Evolutionary conservation across 1,140 invertebrate species (phyloP).

Genomic region (Macrobrachium rosenbergii): DNA sequence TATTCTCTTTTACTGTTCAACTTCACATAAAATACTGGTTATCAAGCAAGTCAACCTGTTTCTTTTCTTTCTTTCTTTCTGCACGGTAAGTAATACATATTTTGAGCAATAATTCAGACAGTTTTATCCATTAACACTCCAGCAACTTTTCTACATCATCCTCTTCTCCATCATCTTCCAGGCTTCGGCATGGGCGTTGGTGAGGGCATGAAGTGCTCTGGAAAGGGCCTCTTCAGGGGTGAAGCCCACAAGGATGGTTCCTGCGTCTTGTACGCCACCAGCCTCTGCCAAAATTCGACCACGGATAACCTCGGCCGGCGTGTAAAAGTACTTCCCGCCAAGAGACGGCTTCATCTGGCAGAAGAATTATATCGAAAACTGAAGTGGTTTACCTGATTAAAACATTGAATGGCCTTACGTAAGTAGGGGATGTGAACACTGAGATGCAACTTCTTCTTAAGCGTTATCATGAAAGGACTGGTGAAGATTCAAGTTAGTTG

Average conservation of each 20-base stretch:
- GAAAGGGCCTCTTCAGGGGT: constrained; percentile 31
- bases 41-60: too few relatives aligned
- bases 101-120: too few relatives aligned
- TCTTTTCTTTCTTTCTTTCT: too few relatives aligned
- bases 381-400: not conserved
- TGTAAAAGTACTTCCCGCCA: constrained; percentile 41
- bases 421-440: not conserved
- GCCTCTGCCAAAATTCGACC: constrained; percentile 25
- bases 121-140: too few relatives aligned
- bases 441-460: too few relatives aligned
- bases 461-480: too few relatives aligned
- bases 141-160: constrained; percentile 19
- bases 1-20: too few relatives aligned
- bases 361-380: too few relatives aligned
- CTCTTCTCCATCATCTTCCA: constrained; percentile 6
- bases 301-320: constrained; percentile 25
- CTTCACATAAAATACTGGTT: too few relatives aligned
- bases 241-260: constrained; percentile 34
- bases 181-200: constrained; percentile 15
- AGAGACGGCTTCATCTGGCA: constrained; percentile 32
- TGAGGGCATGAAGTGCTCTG: constrained; percentile 28
- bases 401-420: not conserved
- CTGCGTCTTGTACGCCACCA: constrained; percentile 23
- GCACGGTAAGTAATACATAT: too few relatives aligned
- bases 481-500: too few relatives aligned